A percentile compares a stretch with the other conserved stretches of the same genome.
Conservation (phyloP, 2,888 invertebrate species). For the Cheilosia vernalis region DNA sequence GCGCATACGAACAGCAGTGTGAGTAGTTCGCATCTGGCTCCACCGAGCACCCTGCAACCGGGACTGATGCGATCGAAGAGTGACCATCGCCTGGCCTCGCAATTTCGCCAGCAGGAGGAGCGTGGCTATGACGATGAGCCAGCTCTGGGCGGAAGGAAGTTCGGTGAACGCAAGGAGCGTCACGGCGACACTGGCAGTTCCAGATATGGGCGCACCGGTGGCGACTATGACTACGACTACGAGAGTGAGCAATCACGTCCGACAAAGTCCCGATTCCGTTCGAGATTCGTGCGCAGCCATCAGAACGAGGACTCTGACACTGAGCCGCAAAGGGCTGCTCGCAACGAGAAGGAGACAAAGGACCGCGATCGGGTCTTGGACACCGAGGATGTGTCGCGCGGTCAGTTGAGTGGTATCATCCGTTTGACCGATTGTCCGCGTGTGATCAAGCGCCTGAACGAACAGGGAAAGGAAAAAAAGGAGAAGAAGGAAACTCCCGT, state of each 20-base stretch:
- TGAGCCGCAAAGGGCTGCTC: constrained; percentile 87
- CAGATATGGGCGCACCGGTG: constrained; percentile 83
- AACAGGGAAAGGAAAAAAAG: constrained; percentile 90
- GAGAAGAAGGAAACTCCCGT: constrained; percentile 89
- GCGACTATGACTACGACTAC: constrained; percentile 89
- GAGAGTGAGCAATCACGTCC: constrained; percentile 86
- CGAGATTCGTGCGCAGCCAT: constrained; percentile 87
- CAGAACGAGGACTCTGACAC: constrained; percentile 92
- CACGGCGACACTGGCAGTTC: constrained; percentile 82
- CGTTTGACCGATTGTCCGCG: constrained; percentile 93
- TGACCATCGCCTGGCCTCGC: constrained; percentile 94
- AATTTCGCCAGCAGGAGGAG: constrained; percentile 94
- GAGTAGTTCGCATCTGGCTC: constrained; percentile 84
- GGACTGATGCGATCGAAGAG: constrained; percentile 96
- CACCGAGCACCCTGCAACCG: constrained; percentile 87
- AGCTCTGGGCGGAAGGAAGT: constrained; percentile 89
- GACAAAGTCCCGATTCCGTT: constrained; percentile 88
- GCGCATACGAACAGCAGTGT: constrained; percentile 83
- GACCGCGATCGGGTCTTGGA: constrained; percentile 91
- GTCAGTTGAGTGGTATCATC: constrained; percentile 94
- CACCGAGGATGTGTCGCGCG: constrained; percentile 94
- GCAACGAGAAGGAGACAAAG: constrained; percentile 85
- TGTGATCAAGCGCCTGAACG: constrained; percentile 94
- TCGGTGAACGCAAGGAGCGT: constrained; percentile 88
- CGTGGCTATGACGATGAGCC: constrained; percentile 90